Evolutionary conservation across 2,113 vertebrate genomes (phyloP).

Genomic region (Opisthocomus hoazin): DNA sequence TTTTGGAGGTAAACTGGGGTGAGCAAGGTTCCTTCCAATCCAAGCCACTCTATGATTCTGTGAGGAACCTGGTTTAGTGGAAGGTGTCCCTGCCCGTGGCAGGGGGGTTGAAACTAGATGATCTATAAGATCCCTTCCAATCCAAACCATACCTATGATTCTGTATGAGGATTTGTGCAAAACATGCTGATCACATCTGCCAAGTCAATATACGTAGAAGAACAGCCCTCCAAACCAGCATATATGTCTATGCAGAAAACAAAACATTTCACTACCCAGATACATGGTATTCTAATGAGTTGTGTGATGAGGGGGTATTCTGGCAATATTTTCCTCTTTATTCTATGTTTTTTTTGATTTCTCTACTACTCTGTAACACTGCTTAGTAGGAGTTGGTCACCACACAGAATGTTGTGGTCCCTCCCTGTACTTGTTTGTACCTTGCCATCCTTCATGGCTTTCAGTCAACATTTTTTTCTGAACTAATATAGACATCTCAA

Average conservation of each 20-base stretch:
- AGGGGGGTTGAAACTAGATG: no score
- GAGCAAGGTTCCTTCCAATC: no score
- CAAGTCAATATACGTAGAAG: not conserved
- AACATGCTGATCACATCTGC: not conserved
- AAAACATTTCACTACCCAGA: not conserved
- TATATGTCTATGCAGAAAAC: not conserved
- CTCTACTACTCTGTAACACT: not conserved
- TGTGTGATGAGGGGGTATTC: not conserved
- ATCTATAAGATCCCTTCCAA: no score
- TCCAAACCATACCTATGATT: no score
- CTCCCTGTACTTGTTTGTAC: not conserved
- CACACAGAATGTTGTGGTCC: not conserved
- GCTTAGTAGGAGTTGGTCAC: not conserved
- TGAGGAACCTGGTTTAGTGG: no score
- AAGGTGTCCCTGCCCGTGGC: no score
- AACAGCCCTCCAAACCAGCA: not conserved
- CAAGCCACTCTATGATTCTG: no score
- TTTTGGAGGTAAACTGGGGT: not conserved
- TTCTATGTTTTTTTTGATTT: not conserved
- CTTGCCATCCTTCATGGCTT: not conserved
- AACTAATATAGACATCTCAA: not conserved
- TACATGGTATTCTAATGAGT: not conserved
- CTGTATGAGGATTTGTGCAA: not conserved
- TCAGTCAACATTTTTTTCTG: not conserved
- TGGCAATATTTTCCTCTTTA: not conserved